phyloP scores from a whole-genome alignment of 2,113 vertebrate genomes.

The Daboia siamensis region DNA sequence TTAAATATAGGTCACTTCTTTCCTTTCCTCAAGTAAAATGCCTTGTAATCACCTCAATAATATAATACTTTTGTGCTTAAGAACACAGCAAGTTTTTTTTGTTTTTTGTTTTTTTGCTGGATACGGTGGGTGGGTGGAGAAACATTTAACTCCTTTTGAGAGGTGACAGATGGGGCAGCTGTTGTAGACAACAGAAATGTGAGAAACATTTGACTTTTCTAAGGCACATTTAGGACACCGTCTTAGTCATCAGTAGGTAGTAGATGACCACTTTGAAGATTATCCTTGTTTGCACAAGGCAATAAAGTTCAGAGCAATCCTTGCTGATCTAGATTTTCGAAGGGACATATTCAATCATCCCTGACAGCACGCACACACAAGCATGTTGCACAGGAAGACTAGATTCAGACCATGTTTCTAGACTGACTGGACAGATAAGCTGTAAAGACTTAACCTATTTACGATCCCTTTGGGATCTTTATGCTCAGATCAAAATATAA shows the following conservation, averaged over 20 bases:
- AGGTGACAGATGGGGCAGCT: not conserved
- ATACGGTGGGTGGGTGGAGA: not conserved
- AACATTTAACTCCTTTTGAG: not conserved
- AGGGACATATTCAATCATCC: not conserved
- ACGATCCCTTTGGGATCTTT: not conserved
- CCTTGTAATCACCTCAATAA: not conserved
- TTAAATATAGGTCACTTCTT: not conserved
- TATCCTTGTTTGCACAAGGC: not conserved
- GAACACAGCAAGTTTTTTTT: not conserved
- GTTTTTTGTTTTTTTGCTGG: not conserved
- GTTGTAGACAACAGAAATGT: not conserved
- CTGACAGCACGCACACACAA: not conserved
- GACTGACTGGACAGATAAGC: not conserved
- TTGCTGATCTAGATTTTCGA: not conserved
- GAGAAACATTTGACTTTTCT: not conserved
- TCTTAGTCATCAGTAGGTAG: not conserved
- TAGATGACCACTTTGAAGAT: not conserved
- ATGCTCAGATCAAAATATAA: not conserved
- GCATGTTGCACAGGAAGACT: not conserved
- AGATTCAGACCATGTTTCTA: not conserved
- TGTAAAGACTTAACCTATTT: not conserved
- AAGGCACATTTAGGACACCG: not conserved
- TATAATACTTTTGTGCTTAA: not conserved
- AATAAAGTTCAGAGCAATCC: not conserved
- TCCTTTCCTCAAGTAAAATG: not conserved